Base-by-base conservation (phyloP, 2,797 vertebrate species). In the Brachyalestes nurse region DNA sequence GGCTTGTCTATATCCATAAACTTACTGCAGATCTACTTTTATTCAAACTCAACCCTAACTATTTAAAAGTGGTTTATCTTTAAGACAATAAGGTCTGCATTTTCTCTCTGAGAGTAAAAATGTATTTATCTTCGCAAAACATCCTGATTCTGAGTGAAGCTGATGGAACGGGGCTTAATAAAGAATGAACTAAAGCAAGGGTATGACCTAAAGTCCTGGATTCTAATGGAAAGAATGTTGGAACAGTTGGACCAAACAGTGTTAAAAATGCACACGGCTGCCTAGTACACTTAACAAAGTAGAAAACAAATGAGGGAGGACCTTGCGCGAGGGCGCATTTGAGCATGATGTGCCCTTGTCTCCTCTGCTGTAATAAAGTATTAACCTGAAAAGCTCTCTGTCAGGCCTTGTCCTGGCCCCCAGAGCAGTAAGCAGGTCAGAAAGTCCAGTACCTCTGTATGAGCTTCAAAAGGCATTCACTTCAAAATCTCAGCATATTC, bases 401-500 rank as follows among this genome's bases (percentile, higher is more conserved):
- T 69, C 47, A 70, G 75, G 23, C 9, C 25, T 17, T 55, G 70
- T 28, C 55, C 62, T 71, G 73, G 73, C 17, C 72, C 79, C 70
- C 47, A 60, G 61, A 85, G 62, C 45, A 42, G 42, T 49, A 57
- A 65, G 76, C 42, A 6, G 55, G 81, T 80, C 78, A 85, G 72
- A 66, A 83, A 49, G 71, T 60, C 61, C 61, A 28, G n/a, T 38
- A 75, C n/a, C 71, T 64, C 62, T 70, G 72, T 70, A 9, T 66
- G 70, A 67, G 67, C 75, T 78, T 78, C 23, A 76, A 69, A 79
- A 83, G 72, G 71, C 60, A 58, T 81, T 51, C 66, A 77, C 77
- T 72, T 83, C 28, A 77, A 78, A 76, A 64, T 77, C 79, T 70
- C 28, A 81, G 45, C 75, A 47, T 73, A 84, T 84, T 79, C 65